Evolutionary conservation across 2,113 vertebrate genomes (phyloP), one percentile per base, ranked within the genome.

Genomic region (Podilymbus podiceps): DNA sequence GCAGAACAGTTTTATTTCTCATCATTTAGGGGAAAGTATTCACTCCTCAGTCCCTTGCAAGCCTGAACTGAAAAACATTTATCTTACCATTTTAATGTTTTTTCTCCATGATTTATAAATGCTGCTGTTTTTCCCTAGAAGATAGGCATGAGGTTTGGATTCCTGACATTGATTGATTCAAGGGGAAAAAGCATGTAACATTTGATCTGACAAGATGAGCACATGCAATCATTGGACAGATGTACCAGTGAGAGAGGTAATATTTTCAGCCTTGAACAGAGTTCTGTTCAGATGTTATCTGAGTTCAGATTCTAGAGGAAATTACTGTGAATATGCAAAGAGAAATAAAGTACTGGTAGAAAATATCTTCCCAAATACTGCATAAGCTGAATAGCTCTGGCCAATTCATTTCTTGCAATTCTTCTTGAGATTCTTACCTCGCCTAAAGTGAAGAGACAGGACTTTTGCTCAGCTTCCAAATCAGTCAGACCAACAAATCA

Each of bases 161-260:
- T 72, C 49, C 69, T 94, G 94, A 68, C 84, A 38, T 2, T 89
- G 91, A 92, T 56, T 52, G 80, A 96, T 89, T 89, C 77, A 66
- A 53, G 52, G 35, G 60, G 64, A 11, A 89, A 67, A 93, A 85
- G 19, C 38, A 33, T 25, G 47, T 30, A 89, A 77, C 78, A 67
- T 81, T 46, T 73, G 66, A 79, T 93, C 67, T 69, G 91, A 95
- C 81, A 90, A 94, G 91, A 85, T 0, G 0, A 94, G 85, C 78
- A 58, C 25, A 23, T 2, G 31, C 87, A 90, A 33, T 79, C 78
- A 75, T 79, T 74, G 85, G 81, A 83, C 85, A 93, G 82, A 56
- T 21, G 77, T 33, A 68, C 74, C 7, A 3, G 24, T 44, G 92
- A 82, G 52, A 85, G 49, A 78, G 58, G 46, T 60, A 35, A 6